phyloP scores from a whole-genome alignment of 2,888 invertebrate species.

The Monopis laevigella region DNA sequence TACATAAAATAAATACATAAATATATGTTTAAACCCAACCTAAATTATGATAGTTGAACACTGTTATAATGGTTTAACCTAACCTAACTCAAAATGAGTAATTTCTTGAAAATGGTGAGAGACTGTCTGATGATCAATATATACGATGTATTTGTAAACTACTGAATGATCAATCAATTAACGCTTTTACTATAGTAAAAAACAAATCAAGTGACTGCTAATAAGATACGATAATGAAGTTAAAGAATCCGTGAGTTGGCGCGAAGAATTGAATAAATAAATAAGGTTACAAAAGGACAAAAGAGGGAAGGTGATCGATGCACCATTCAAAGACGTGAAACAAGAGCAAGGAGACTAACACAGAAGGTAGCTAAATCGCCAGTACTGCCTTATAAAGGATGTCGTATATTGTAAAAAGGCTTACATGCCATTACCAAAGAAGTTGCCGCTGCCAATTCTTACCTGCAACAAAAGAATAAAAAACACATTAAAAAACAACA shows the following conservation, averaged over 20 bases:
- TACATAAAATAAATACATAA: too few species aligned
- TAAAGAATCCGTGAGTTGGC: background rate
- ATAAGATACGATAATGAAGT: background rate
- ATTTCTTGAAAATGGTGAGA: too few species aligned
- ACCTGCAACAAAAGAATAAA: constrained; percentile 10
- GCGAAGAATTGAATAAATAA: constrained; percentile 3
- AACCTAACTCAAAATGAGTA: too few species aligned
- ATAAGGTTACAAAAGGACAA: constrained; percentile 3
- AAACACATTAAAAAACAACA: constrained; percentile 9
- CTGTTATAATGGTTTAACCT: too few species aligned
- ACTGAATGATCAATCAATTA: too few species aligned
- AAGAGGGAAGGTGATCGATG: constrained; percentile 7
- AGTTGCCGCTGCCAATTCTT: constrained; percentile 11
- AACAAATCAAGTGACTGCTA: too few species aligned
- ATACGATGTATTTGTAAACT: too few species aligned
- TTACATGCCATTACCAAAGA: constrained; percentile 10
- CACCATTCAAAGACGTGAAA: constrained; percentile 4
- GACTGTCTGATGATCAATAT: too few species aligned
- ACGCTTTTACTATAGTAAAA: too few species aligned
- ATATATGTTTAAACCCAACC: too few species aligned
- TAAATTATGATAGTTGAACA: too few species aligned
- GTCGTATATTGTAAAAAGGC: constrained; percentile 11
- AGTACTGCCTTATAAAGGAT: constrained; percentile 6
- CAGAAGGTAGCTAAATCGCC: constrained; percentile 6
- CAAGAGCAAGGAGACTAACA: constrained; percentile 2